These are phyloP conservation scores for Acrobasis suavella DNA, from an alignment of 2,888 invertebrate species.

Conservation along the genomic window DNA sequence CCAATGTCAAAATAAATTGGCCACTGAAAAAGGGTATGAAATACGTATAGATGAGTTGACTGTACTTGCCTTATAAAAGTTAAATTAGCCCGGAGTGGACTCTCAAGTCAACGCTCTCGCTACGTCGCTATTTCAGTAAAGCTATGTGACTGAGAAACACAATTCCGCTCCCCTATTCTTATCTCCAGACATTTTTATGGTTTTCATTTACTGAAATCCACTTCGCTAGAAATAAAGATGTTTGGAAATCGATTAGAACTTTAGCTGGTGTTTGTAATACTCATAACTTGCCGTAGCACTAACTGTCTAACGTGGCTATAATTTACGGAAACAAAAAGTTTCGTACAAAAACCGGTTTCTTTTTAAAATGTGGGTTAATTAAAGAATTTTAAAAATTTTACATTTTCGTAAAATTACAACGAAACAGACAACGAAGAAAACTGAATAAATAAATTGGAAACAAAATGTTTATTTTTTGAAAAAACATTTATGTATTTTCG, in stretches of 20 bases:
- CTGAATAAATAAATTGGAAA: no score
- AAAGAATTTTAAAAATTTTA: no score
- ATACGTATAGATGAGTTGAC: neutral
- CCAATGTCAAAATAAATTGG: no score
- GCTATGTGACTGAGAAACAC: conserved; percentile 11
- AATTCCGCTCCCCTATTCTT: neutral
- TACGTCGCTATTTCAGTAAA: neutral
- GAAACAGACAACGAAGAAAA: neutral
- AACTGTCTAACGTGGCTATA: no score
- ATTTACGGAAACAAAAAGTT: no score
- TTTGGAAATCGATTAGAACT: conserved; percentile 30
- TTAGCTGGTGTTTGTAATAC: conserved; percentile 26
- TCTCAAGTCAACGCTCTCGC: neutral
- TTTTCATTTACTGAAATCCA: conserved; percentile 18
- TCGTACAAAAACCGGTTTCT: no score
- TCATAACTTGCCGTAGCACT: neutral
- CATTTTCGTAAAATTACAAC: neutral
- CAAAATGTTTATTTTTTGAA: no score
- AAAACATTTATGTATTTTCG: no score
- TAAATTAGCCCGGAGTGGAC: neutral
- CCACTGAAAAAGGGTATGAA: no score
- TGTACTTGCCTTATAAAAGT: neutral
- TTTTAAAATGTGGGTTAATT: no score
- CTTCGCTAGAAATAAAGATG: conserved; percentile 26
- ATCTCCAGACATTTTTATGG: conserved; percentile 27